These are phyloP conservation scores for Tribolium castaneum DNA, from an alignment of 1,140 invertebrate species.

Conservation along the genomic window DNA sequence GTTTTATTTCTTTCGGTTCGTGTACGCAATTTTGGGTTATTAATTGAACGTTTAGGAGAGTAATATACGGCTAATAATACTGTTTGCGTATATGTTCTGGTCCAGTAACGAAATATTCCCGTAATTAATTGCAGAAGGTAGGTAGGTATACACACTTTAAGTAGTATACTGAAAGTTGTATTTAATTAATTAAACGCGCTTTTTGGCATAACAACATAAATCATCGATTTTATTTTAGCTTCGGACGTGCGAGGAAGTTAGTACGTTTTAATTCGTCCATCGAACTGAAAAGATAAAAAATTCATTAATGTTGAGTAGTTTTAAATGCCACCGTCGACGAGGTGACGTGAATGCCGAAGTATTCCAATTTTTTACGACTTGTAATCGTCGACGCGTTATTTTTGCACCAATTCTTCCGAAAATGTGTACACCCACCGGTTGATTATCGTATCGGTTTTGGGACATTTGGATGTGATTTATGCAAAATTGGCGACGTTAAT, in stretches of 20 bases:
- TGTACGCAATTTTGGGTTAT: not conserved
- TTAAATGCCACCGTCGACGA: not conserved
- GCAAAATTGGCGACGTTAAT: not conserved
- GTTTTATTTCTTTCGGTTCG: not conserved
- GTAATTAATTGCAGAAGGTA: not conserved
- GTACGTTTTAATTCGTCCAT: not conserved
- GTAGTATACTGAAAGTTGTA: not conserved
- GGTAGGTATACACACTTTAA: not conserved
- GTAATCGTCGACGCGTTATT: not conserved
- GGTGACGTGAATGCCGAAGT: not conserved
- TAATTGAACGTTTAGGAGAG: not conserved
- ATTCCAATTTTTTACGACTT: not conserved
- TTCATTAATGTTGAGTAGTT: conserved; percentile 1
- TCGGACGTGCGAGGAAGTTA: not conserved
- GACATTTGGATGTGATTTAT: not conserved
- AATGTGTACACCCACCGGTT: not conserved
- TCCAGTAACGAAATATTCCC: not conserved
- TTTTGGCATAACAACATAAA: conserved; percentile 2
- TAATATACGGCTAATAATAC: not conserved
- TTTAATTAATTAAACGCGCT: not conserved
- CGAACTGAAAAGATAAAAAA: conserved; percentile 4
- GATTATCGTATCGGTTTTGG: not conserved
- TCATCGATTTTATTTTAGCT: conserved; percentile 9
- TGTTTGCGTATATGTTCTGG: not conserved
- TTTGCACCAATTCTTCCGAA: not conserved